Evolutionary conservation across 2,113 vertebrate genomes (phyloP).

Genomic region (Sorex fumeus): DNA sequence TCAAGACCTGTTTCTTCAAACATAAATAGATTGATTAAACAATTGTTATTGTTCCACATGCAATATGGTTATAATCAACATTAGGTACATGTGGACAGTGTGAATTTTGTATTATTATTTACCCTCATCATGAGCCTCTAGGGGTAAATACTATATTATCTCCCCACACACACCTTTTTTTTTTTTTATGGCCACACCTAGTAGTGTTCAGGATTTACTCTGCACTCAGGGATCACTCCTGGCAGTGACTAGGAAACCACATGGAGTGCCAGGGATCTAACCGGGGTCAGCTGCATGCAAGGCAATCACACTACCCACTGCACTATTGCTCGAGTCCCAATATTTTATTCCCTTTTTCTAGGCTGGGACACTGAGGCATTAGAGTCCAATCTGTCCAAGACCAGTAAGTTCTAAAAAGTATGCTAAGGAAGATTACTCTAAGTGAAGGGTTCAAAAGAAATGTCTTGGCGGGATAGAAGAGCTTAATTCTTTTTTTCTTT

Average conservation of each 20-base stretch:
- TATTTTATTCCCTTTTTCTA: constrained; percentile 4
- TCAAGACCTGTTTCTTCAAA: constrained; percentile 45
- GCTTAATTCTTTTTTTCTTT: constrained; percentile 39
- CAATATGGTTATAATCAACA: constrained; percentile 33
- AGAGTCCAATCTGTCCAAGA: constrained; percentile 38
- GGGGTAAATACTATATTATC: constrained; percentile 39
- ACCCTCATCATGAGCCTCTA: constrained; percentile 19
- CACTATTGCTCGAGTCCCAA: no score
- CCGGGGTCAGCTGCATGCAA: no score
- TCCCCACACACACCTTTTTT: neutral
- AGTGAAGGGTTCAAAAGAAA: constrained; percentile 24
- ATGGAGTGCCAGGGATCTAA: no score
- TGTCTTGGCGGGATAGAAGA: constrained; percentile 53
- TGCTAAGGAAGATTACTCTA: neutral
- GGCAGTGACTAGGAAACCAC: no score
- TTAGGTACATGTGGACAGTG: neutral
- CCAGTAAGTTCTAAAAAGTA: constrained; percentile 24
- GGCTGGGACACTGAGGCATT: constrained; percentile 35
- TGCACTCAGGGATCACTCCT: no score
- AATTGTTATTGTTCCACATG: constrained; percentile 42
- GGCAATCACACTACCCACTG: no score
- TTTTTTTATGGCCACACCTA: no score
- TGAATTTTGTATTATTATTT: constrained; percentile 42
- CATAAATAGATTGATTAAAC: constrained; percentile 28
- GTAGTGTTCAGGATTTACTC: no score